These are phyloP conservation scores for Thomomys bottae DNA, from an alignment of 2,113 vertebrate species.

Conservation along the genomic window DNA sequence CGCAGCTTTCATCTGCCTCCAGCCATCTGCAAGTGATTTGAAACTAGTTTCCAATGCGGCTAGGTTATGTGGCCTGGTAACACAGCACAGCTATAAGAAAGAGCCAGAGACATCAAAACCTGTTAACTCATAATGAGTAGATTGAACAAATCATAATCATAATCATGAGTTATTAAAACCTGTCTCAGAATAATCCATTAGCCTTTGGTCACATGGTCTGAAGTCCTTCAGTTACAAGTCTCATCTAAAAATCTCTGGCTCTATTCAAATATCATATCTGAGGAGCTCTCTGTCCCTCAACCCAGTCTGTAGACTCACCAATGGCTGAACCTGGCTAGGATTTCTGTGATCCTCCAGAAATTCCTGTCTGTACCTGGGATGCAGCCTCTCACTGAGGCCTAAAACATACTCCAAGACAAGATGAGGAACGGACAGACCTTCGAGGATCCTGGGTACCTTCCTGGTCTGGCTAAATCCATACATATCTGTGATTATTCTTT, in stretches of 20 bases:
- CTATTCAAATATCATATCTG: background rate
- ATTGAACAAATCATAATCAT: constrained; percentile 11
- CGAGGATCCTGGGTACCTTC: background rate
- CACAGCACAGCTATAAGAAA: constrained; percentile 77
- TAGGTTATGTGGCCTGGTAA: constrained; percentile 82
- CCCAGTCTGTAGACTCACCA: background rate
- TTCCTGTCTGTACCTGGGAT: background rate
- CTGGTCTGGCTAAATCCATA: background rate
- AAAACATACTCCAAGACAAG: background rate
- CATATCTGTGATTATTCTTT: background rate
- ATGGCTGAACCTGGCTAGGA: background rate
- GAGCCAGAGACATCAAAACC: constrained; percentile 78
- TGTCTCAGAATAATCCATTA: constrained; percentile 70
- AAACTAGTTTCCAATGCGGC: constrained; percentile 84
- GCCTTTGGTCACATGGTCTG: constrained; percentile 73
- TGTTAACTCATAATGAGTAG: constrained; percentile 84
- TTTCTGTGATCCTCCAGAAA: background rate
- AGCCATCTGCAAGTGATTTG: constrained; percentile 89
- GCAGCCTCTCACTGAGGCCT: background rate
- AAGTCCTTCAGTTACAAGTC: constrained; percentile 75
- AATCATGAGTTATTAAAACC: constrained; percentile 58
- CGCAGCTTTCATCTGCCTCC: constrained; percentile 87
- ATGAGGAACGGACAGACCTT: background rate
- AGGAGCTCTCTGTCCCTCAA: background rate
- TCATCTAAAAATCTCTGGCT: background rate